Evolutionary conservation across 64 coral and sea anemone genomes (phyloP), one percentile per base, ranked within the genome.

Genomic region (Acropora yongei): DNA sequence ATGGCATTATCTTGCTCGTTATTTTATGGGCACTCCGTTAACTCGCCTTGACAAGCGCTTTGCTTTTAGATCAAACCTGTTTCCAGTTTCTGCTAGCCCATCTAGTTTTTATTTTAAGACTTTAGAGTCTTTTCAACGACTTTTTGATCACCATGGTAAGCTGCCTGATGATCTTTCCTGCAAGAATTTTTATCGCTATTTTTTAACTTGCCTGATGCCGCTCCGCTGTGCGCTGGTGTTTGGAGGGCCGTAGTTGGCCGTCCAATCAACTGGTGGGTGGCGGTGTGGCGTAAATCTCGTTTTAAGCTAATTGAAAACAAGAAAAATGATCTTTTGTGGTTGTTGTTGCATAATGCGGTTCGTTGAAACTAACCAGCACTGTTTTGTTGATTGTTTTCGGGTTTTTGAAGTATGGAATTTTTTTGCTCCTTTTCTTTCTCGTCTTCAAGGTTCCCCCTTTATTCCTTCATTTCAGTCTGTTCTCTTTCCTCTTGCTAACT

Each of bases 281-380:
- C 3, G 78, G 78, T 80, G 78, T 80, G 78, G 78, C 78, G 78
- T 10, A 60, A 80, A 11, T 80, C 78, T 11, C 5, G 78, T 3
- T n/a, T 57, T 0, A 80, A 80, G 20, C 1, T 57, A 1, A 40
- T 58, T 11, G 78, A 80, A 9, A 80, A 80, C 10, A 80, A 57
- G 49, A 80, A 80, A 40, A 90, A 40, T 72, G 88, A 90, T 16
- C 1, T 74, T 1, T 44, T 90, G 1, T 81, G 77, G 77, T 57
- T 51, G 0, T 4, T 90, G 4, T 13, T 81, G 0, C 88, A 90
- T 5, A 6, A 61, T 40, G 61, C 47, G 0, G 9, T 90, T 4
- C 46, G 5, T n/a, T 20, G 88, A 90, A 80, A 90, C 88, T 39
- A 9, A 48, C 2, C 30, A 80, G 16, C 77, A 90, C 67, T 68